These are phyloP conservation scores for Bombylius discolor DNA, from an alignment of 2,888 invertebrate genomes.

Conservation along the genomic window DNA sequence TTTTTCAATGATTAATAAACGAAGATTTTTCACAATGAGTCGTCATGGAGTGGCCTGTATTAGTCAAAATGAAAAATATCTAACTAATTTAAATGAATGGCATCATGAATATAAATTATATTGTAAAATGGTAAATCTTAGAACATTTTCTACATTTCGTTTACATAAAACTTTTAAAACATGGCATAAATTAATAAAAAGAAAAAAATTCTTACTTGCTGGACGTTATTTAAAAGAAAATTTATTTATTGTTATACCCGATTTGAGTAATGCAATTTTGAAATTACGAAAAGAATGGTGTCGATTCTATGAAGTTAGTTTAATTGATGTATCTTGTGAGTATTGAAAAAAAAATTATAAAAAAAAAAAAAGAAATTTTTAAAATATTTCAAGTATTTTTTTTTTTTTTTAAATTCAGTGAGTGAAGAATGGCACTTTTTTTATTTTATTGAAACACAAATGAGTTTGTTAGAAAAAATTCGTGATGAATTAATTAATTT, in stretches of 20 bases:
- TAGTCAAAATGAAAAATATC: slow-evolving; percentile 56
- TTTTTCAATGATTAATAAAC: slow-evolving; percentile 54
- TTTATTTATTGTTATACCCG: slow-evolving; percentile 60
- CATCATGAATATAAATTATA: slow-evolving; percentile 72
- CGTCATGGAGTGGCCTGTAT: slow-evolving; percentile 69
- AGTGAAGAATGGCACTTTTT: slow-evolving; percentile 46
- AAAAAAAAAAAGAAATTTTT: slow-evolving; percentile 17
- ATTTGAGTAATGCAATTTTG: slow-evolving; percentile 57
- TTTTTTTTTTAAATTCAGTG: slow-evolving; percentile 13
- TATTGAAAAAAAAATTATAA: slow-evolving; percentile 12
- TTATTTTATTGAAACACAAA: slow-evolving; percentile 57
- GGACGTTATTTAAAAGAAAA: slow-evolving; percentile 48
- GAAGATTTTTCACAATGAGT: slow-evolving; percentile 70
- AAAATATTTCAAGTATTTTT: not conserved
- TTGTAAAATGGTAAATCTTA: slow-evolving; percentile 59
- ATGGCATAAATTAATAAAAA: slow-evolving; percentile 62
- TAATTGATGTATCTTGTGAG: slow-evolving; percentile 43
- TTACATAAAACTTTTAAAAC: slow-evolving; percentile 70
- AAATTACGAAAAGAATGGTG: slow-evolving; percentile 56
- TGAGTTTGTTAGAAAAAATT: slow-evolving; percentile 30
- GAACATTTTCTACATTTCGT: slow-evolving; percentile 52
- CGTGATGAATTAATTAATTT: slow-evolving; percentile 37
- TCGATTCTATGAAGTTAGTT: slow-evolving; percentile 47
- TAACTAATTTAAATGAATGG: slow-evolving; percentile 66
- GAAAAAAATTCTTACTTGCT: slow-evolving; percentile 50